Evolutionary conservation across 2,888 invertebrate species (phyloP).

Genomic region (Junonia oenone): DNA sequence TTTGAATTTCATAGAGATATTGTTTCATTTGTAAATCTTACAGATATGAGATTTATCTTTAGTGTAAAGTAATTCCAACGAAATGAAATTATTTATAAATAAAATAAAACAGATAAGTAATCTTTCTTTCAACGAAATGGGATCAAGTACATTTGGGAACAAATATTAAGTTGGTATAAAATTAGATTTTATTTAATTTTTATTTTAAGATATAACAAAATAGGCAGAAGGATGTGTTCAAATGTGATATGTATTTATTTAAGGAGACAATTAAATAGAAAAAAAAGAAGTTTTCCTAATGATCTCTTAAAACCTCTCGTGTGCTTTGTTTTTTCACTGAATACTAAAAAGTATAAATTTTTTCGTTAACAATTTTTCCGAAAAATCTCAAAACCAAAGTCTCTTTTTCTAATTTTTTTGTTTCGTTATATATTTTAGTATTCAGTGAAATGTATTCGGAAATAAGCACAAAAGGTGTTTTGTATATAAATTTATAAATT

Average conservation of each 20-base stretch:
- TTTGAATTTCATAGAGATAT: too few relatives aligned
- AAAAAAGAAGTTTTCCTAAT: slow-evolving; percentile 74
- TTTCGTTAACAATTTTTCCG: background rate
- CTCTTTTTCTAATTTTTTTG: background rate
- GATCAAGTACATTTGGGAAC: slow-evolving; percentile 26
- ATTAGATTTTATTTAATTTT: slow-evolving; percentile 34
- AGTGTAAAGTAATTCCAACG: too few relatives aligned
- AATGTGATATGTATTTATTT: slow-evolving; percentile 77
- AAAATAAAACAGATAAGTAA: background rate
- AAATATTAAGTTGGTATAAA: slow-evolving; percentile 34
- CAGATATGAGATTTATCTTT: too few relatives aligned
- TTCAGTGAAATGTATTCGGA: slow-evolving; percentile 19
- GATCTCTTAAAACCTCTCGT: slow-evolving; percentile 77
- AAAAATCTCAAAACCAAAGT: slow-evolving; percentile 18
- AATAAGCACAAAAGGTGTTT: slow-evolving; percentile 56
- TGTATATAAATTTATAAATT: slow-evolving; percentile 74
- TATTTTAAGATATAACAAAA: slow-evolving; percentile 48
- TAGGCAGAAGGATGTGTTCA: slow-evolving; percentile 73
- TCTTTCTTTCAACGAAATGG: background rate
- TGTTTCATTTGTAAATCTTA: too few relatives aligned
- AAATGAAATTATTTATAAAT: background rate
- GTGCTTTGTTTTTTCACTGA: slow-evolving; percentile 43
- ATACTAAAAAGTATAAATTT: slow-evolving; percentile 36
- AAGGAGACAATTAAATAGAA: slow-evolving; percentile 56
- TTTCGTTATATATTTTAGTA: slow-evolving; percentile 27